Evolutionary conservation across 2,113 vertebrate genomes (phyloP).

Genomic region (Paedocypris sp.): DNA sequence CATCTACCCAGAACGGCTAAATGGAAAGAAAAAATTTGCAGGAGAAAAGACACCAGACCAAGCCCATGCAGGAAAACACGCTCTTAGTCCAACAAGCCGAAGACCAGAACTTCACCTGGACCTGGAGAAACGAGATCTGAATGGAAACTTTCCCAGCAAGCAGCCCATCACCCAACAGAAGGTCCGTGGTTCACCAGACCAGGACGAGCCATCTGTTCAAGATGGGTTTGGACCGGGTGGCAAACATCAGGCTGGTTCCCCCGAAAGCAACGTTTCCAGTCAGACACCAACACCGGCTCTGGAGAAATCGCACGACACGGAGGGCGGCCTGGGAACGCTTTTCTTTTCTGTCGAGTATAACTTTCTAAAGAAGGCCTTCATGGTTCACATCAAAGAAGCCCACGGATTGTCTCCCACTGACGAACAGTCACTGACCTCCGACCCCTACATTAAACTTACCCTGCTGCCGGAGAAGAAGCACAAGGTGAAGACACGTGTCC

Average conservation of each 20-base stretch:
- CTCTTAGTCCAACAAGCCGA: slow-evolving; percentile 52
- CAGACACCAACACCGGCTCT: slow-evolving; percentile 67
- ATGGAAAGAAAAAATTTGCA: slow-evolving; percentile 85
- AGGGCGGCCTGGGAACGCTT: slow-evolving; percentile 75
- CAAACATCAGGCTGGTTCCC: slow-evolving; percentile 67
- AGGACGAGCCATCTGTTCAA: slow-evolving; percentile 67
- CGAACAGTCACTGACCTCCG: slow-evolving; percentile 94
- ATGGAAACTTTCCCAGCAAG: slow-evolving; percentile 82
- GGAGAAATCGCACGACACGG: slow-evolving; percentile 50
- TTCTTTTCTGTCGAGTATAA: slow-evolving; percentile 95
- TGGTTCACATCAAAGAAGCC: slow-evolving; percentile 95
- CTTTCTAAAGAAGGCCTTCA: slow-evolving; percentile 87
- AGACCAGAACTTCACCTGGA: slow-evolving; percentile 78
- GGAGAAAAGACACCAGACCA: slow-evolving; percentile 60
- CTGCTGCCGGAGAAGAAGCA: slow-evolving; percentile 96
- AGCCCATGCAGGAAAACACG: slow-evolving; percentile 50
- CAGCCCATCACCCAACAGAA: slow-evolving; percentile 63
- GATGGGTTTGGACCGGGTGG: slow-evolving; percentile 57
- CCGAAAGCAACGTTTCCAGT: slow-evolving; percentile 74
- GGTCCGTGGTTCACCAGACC: slow-evolving; percentile 69
- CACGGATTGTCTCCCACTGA: slow-evolving; percentile 85
- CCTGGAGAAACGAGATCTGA: slow-evolving; percentile 87
- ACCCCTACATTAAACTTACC: slow-evolving; percentile 97
- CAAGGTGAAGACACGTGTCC: slow-evolving; percentile 92
- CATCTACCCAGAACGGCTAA: slow-evolving; percentile 92